Evolutionary conservation across 2,113 vertebrate species (phyloP).

Genomic region (Heteronetta atricapilla): DNA sequence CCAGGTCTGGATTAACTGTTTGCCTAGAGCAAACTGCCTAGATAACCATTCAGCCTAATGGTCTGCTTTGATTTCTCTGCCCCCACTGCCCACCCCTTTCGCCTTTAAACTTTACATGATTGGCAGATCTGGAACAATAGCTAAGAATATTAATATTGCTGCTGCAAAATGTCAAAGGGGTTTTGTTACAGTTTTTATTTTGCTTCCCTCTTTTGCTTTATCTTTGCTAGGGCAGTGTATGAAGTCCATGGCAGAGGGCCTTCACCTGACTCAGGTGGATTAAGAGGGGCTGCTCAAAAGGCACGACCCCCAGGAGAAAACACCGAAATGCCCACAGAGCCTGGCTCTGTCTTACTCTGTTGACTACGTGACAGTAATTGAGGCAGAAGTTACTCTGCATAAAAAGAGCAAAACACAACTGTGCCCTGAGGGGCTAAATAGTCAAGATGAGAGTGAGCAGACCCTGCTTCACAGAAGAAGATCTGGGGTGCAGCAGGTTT

Average conservation of each 20-base stretch:
- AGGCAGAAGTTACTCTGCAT: not conserved
- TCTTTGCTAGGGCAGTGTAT: not conserved
- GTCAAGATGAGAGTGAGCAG: not conserved
- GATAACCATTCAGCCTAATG: constrained; percentile 94
- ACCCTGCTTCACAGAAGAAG: not conserved
- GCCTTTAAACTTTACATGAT: constrained; percentile 40
- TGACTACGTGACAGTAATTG: constrained; percentile 4
- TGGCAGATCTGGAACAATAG: constrained; percentile 52
- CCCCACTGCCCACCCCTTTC: constrained; percentile 29
- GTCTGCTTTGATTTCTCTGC: constrained; percentile 88
- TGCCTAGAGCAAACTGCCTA: constrained; percentile 89
- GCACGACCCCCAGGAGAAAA: not conserved
- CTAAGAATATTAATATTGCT: not conserved
- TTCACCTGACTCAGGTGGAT: constrained; percentile 24
- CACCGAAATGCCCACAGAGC: not conserved
- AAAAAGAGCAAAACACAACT: constrained; percentile 32
- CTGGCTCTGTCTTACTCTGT: not conserved
- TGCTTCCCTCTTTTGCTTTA: not conserved
- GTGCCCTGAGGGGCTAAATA: not conserved
- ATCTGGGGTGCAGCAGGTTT: not conserved
- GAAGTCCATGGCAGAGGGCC: not conserved
- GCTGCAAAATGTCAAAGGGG: not conserved
- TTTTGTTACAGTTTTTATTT: not conserved
- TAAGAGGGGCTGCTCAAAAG: constrained; percentile 5
- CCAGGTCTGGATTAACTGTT: constrained; percentile 94